phyloP scores from a whole-genome alignment of 2,797 vertebrate species.

The Oophaga sylvatica region DNA sequence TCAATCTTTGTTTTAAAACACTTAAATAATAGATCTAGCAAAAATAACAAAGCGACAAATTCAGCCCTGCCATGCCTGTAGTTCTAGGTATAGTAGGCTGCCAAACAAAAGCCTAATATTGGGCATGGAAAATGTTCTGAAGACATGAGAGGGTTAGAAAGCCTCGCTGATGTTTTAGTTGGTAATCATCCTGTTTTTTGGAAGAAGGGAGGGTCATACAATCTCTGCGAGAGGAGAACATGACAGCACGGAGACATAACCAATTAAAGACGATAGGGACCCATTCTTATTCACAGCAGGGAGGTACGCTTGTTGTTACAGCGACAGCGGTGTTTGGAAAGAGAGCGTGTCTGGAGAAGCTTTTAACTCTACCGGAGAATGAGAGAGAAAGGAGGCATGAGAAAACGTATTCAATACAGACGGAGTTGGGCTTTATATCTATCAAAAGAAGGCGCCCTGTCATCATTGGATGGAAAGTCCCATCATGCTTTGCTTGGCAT shows the following conservation, averaged over 20 bases:
- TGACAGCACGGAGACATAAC: conserved; percentile 53
- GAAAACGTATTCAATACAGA: neutral
- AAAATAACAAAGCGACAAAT: neutral
- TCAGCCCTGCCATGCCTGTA: neutral
- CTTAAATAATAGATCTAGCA: neutral
- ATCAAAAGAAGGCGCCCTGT: conserved; percentile 3
- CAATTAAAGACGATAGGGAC: conserved; percentile 54
- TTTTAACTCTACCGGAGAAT: conserved; percentile 23
- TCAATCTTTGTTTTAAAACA: too few relatives aligned
- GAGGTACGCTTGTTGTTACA: conserved; percentile 44
- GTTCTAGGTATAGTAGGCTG: neutral
- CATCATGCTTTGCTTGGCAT: conserved; percentile 1
- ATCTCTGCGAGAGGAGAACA: conserved; percentile 34
- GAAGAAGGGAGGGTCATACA: conserved; percentile 24
- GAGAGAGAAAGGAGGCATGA: neutral
- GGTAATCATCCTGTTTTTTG: conserved; percentile 34
- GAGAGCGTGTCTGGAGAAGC: conserved; percentile 37
- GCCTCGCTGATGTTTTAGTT: neutral
- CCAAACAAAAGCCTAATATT: neutral
- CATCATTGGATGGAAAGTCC: neutral
- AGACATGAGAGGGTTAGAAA: conserved; percentile 1
- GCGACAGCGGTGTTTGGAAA: conserved; percentile 37
- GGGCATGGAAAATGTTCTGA: neutral
- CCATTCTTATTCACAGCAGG: conserved; percentile 57
- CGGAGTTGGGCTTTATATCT: conserved; percentile 15